Base-by-base conservation (phyloP, 1,140 invertebrate species). In the Brachionus calyciflorus region DNA sequence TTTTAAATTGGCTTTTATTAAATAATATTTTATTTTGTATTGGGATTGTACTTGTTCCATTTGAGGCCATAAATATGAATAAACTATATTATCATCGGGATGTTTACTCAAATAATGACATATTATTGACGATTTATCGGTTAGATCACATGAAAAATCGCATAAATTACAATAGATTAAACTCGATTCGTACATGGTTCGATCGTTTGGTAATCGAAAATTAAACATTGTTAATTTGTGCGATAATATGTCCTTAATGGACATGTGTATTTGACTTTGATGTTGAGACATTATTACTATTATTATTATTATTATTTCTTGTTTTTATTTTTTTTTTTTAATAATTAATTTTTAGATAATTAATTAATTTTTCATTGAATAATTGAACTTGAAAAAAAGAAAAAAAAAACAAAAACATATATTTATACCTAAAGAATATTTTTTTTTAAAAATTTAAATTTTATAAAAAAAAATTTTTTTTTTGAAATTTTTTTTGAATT, bases 111-210 rank as follows among this genome's bases (percentile, higher is more conserved):
- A 19, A 55, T 51, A 73, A 41, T 73, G 69, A 28, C 69, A 51
- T 10, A 73, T 73, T 3, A 73, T 49, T 24, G 14, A 19, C 9
- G 69, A 73, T 21, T 73, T 73, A 33, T 73, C 69, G 24, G 69
- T 73, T 24, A 73, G 28, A 51, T 73, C 69, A 19, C 69, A 73
- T 5, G 69, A 73, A 51, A 51, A 73, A n/a, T 73, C 69, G 12
- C 69, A 73, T 7, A 51, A n/a, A 24, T 73, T 73, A 33, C 69
- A 73, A 40, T 73, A 73, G 33, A 73, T 73, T 21, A 73, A 28
- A 73, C 69, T 73, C 10, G 69, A 73, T 40, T 73, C 69, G 69
- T 73, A 73, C 69, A 73, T 73, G 6, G 69, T 73, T 10, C 69
- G 69, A 55, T 73, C 69, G 44, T 40, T 51, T 19, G 69, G 69